Percentiles rank a stretch among this genome's conserved stretches.
phyloP scores from a whole-genome alignment of 2,797 vertebrate genomes.

The Menidia menidia region DNA sequence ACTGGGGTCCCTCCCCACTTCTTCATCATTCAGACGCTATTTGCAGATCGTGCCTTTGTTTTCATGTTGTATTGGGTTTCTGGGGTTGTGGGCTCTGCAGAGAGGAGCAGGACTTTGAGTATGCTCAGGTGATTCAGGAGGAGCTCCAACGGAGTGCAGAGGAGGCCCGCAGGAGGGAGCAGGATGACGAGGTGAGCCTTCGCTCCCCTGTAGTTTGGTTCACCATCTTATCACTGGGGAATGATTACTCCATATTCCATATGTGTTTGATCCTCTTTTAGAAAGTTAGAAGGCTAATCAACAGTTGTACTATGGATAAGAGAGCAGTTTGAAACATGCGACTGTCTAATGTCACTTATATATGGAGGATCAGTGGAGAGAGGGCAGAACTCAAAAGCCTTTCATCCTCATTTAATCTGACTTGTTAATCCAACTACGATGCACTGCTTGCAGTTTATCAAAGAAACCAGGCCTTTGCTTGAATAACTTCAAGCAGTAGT shows the following conservation, averaged over 20 bases:
- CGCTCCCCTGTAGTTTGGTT: not conserved
- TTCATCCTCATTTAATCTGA: constrained; percentile 4
- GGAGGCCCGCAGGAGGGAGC: constrained; percentile 75
- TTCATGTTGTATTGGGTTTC: too few relatives aligned
- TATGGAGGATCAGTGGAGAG: not conserved
- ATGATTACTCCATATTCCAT: not conserved
- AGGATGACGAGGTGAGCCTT: constrained; percentile 77
- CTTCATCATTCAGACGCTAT: not conserved
- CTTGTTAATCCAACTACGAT: not conserved
- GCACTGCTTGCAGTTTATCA: not conserved
- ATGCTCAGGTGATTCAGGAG: constrained; percentile 80
- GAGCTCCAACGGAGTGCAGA: constrained; percentile 78
- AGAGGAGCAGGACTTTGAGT: constrained; percentile 82
- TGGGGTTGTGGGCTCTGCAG: constrained; percentile 40
- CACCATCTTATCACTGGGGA: not conserved
- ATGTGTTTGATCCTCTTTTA: constrained; percentile 5
- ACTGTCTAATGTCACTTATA: not conserved
- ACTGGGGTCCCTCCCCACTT: not conserved
- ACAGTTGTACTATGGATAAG: not conserved
- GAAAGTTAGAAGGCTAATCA: not conserved
- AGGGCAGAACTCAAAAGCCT: not conserved
- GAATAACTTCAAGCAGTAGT: not conserved
- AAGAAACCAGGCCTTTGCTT: constrained; percentile 4
- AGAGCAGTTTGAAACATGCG: not conserved
- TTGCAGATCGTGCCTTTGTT: not conserved